Evolutionary conservation across 2,113 vertebrate species (phyloP).

Genomic region (Phrynosoma platyrhinos): DNA sequence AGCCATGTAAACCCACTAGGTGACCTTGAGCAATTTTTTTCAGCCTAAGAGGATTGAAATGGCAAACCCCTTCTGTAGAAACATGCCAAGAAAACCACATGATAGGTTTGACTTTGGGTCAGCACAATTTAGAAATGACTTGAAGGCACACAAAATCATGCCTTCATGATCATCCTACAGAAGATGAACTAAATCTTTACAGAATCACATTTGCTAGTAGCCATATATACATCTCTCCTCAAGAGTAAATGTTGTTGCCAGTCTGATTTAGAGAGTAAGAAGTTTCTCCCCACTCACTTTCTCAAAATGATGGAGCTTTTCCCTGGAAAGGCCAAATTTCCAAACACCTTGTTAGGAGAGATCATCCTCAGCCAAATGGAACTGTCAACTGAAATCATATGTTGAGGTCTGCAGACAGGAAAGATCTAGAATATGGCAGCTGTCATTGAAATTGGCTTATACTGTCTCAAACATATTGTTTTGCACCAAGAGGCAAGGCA

Average conservation of each 20-base stretch:
- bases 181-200: not conserved
- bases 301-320: not conserved
- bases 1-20: no score
- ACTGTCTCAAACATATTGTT: not conserved
- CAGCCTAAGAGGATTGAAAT: no score
- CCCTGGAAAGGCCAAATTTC: not conserved
- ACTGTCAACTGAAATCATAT: not conserved
- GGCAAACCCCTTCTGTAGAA: no score
- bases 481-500: not conserved
- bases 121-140: no score
- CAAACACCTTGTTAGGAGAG: not conserved
- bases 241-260: not conserved
- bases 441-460: not conserved
- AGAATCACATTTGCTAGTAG: not conserved
- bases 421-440: not conserved
- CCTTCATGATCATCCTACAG: no score
- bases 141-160: no score
- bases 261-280: not conserved
- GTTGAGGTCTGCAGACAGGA: not conserved
- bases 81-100: no score
- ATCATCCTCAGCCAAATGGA: not conserved
- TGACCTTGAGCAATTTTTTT: no score
- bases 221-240: not conserved
- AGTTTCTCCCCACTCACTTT: not conserved
- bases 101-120: no score